Conservation (phyloP, 2,888 invertebrate species). For the Diaphora mendica region DNA sequence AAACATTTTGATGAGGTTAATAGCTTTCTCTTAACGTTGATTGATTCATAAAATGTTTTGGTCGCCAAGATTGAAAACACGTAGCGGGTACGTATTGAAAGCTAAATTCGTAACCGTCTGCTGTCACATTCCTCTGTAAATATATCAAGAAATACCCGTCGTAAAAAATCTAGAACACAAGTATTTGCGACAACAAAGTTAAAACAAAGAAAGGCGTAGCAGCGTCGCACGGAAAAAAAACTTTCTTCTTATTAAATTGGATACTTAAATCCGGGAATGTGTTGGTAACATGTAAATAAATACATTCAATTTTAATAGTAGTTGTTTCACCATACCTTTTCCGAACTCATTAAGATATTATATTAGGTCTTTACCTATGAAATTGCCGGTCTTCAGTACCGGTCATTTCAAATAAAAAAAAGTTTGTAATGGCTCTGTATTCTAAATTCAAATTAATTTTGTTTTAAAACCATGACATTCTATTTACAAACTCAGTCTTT, state of each 20-base stretch:
- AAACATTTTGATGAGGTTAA: background rate
- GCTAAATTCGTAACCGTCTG: conserved; percentile 37
- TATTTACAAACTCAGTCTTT: no score
- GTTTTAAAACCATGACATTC: no score
- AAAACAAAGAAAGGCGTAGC: conserved; percentile 26
- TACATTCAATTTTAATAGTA: background rate
- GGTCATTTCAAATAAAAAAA: no score
- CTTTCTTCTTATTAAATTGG: conserved; percentile 38
- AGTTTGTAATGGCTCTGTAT: no score
- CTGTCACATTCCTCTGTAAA: conserved; percentile 37
- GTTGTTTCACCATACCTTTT: background rate
- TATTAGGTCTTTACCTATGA: no score
- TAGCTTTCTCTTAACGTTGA: background rate
- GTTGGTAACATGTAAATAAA: background rate
- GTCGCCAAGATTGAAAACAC: conserved; percentile 12
- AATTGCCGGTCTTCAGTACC: no score
- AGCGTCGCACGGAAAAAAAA: conserved; percentile 26
- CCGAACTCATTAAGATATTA: no score
- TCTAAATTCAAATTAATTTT: no score
- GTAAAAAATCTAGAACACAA: conserved; percentile 34
- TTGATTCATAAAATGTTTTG: conserved; percentile 7
- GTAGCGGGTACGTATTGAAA: conserved; percentile 17
- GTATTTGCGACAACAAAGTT: conserved; percentile 45
- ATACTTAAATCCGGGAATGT: background rate
- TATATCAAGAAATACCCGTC: conserved; percentile 32